Evolutionary conservation across 2,888 invertebrate species (phyloP), one percentile per base, ranked within the genome.

Genomic region (Rhamnusium bicolor): DNA sequence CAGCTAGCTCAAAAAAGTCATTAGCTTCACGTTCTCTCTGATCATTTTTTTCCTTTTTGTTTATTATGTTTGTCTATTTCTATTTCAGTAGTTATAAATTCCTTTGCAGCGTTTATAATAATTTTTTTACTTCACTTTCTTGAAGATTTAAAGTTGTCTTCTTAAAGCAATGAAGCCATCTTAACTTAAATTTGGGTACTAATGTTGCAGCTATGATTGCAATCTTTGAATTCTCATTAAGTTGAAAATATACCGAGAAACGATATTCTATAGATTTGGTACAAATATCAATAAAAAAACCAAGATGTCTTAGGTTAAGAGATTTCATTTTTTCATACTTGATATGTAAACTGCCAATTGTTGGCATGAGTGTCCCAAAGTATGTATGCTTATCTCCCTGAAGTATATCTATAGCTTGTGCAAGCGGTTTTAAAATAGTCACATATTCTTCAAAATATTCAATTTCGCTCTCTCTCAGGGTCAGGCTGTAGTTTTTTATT

Each of bases 171-270:
- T 49, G 49, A 49, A 49, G 49, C 49, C 49, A 49, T 16, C 49
- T n/a, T 49, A 49, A 16, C 49, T 16, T 49, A 49, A 49, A 49
- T 49, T 49, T 49, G 6, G 49, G 49, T 49, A 49, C 49, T 16
- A 49, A 49, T 49, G 49, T 49, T 49, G 49, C 49, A 16, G 49
- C 49, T 49, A 49, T 49, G 49, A 49, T 49, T 49, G 49, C 49
- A 7, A 49, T 49, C 16, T 49, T 14, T 49, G 49, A 49, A 14
- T 49, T 14, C 16, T 16, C 6, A 16, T 16, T 49, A 49, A 16
- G 49, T 16, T 49, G 14, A 49, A 49, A 49, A 49, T 49, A 49
- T 49, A 49, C 14, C 16, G 49, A 49, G 49, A 49, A 49, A 49
- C 49, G 49, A 49, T 2, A 49, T 49, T 49, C 49, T 49, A 49